Conservation (phyloP, 2,797 vertebrate species). For the Acropternis orthonyx region DNA sequence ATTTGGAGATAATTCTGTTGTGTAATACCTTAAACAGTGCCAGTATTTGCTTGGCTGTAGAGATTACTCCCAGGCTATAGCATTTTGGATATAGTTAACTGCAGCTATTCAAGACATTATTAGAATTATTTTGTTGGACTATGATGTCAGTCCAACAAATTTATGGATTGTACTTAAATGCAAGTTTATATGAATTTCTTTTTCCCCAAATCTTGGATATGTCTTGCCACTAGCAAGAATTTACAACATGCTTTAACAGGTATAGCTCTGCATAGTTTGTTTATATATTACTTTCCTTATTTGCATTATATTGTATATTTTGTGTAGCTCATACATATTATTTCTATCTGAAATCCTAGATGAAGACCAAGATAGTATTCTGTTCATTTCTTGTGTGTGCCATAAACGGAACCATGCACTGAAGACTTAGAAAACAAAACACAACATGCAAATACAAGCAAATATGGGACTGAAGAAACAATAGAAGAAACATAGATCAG, state of each 20-base stretch:
- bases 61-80: not conserved
- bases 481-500: not conserved
- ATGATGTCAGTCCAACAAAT: not conserved
- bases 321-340: not conserved
- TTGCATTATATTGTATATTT: not conserved
- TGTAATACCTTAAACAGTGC: not conserved
- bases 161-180: not conserved
- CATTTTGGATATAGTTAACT: not conserved
- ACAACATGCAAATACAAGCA: not conserved
- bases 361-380: not conserved
- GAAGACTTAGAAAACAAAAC: not conserved
- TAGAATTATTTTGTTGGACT: not conserved
- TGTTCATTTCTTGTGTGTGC: not conserved
- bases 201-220: not conserved
- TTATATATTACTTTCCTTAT: not conserved
- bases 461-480: not conserved
- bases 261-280: not conserved
- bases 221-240: not conserved
- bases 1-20: not conserved
- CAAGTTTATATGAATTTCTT: not conserved
- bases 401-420: not conserved
- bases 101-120: not conserved
- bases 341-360: not conserved
- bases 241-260: not conserved
- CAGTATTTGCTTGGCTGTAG: not conserved